phyloP scores from a whole-genome alignment of 2,113 vertebrate genomes.

The Rhineura floridana region DNA sequence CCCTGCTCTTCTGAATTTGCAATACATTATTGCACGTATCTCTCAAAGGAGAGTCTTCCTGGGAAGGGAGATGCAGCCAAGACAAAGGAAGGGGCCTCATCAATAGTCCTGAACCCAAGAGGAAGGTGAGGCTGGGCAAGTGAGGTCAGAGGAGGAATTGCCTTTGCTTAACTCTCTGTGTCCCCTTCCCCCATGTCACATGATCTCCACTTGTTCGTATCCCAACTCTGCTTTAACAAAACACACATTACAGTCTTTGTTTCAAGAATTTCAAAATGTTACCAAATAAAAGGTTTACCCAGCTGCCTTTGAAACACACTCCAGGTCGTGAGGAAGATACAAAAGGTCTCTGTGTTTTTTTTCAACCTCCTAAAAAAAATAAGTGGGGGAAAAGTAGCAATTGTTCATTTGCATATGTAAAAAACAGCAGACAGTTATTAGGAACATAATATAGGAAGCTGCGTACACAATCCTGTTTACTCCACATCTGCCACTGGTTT shows the following conservation, averaged over 20 bases:
- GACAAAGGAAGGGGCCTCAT: background rate
- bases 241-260: background rate
- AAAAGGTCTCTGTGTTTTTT: conserved; percentile 85
- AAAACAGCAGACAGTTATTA: too few relatives aligned
- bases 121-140: background rate
- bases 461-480: too few relatives aligned
- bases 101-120: background rate
- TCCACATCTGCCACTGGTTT: too few relatives aligned
- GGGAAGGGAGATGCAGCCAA: background rate
- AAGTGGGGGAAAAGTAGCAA: background rate
- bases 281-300: conserved; percentile 77
- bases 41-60: background rate
- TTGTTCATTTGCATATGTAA: background rate
- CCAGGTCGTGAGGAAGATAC: conserved; percentile 86
- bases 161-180: background rate
- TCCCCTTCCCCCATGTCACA: background rate
- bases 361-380: conserved; percentile 85
- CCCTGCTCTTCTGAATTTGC: too few relatives aligned
- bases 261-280: background rate
- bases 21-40: too few relatives aligned
- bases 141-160: background rate
- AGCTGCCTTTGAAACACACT: conserved; percentile 86
- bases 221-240: background rate
- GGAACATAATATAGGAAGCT: too few relatives aligned
- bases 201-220: background rate